A percentile compares a stretch with the other conserved stretches of the same genome.
Evolutionary conservation across 2,888 invertebrate genomes (phyloP).

Genomic region (Conistra vaccinii): DNA sequence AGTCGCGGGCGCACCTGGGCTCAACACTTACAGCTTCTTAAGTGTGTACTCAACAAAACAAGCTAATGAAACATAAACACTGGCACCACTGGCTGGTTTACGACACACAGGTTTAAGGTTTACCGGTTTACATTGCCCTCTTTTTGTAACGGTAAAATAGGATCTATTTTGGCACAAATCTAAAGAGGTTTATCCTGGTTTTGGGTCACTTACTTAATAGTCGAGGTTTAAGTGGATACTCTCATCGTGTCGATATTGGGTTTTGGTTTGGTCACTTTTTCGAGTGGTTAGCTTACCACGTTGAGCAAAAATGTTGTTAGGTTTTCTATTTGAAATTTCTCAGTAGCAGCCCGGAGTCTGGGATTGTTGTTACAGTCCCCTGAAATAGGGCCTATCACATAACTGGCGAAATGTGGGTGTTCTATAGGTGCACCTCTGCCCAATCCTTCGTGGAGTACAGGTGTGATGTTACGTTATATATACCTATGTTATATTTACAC

Average conservation of each 20-base stretch:
- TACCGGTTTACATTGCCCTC: slow-evolving; percentile 25
- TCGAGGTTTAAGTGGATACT: neutral
- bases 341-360: neutral
- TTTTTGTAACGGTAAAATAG: slow-evolving; percentile 38
- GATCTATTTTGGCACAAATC: slow-evolving; percentile 4
- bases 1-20: slow-evolving; percentile 83
- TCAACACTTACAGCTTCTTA: slow-evolving; percentile 71
- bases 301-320: neutral
- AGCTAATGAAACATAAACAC: slow-evolving; percentile 71
- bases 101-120: slow-evolving; percentile 25
- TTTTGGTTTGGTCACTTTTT: neutral
- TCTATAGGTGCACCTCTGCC: neutral
- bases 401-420: neutral
- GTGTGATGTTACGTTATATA: neutral
- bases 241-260: neutral
- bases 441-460: neutral
- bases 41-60: slow-evolving; percentile 67
- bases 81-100: slow-evolving; percentile 56
- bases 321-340: too few species aligned
- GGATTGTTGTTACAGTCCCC: neutral
- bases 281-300: neutral
- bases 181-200: neutral
- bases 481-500: too few species aligned
- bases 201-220: neutral
- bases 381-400: too few species aligned